Percentiles rank a stretch among this genome's conserved stretches.
phyloP scores from a whole-genome alignment of 2,113 vertebrate species.

The Mixornis gularis region DNA sequence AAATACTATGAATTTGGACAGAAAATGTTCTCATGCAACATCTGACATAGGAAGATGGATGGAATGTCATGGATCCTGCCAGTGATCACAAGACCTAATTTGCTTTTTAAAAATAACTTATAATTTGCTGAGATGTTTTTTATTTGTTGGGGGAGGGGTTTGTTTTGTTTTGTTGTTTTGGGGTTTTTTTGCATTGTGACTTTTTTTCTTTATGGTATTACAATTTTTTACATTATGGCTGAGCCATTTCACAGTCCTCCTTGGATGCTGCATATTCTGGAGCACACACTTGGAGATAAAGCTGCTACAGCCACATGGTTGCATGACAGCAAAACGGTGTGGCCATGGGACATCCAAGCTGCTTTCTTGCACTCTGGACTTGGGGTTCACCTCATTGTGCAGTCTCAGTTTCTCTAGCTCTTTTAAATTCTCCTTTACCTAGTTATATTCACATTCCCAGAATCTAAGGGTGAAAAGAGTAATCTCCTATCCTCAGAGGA shows the following conservation, averaged over 20 bases:
- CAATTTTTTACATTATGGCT: not conserved
- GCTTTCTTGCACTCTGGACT: not conserved
- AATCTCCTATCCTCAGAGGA: not conserved
- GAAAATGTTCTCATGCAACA: not conserved
- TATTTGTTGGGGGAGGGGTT: not conserved
- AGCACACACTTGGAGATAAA: not conserved
- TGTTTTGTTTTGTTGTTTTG: too few relatives aligned
- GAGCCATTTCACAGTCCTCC: not conserved
- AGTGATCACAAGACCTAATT: not conserved
- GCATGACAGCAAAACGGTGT: not conserved
- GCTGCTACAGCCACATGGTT: constrained; percentile 27
- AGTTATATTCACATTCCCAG: not conserved
- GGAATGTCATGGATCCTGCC: not conserved
- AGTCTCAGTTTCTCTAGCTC: not conserved
- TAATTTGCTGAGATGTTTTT: not conserved
- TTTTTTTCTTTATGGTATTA: not conserved
- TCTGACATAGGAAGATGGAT: not conserved
- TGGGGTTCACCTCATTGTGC: not conserved
- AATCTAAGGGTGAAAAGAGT: not conserved
- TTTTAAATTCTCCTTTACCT: not conserved
- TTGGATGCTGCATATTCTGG: not conserved
- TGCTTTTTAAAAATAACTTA: not conserved
- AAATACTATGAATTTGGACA: not conserved
- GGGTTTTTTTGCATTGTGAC: not conserved
- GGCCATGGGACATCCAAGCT: not conserved